Base-by-base conservation (phyloP, 1,140 invertebrate genomes). In the Pygmarrhopalites habei region DNA sequence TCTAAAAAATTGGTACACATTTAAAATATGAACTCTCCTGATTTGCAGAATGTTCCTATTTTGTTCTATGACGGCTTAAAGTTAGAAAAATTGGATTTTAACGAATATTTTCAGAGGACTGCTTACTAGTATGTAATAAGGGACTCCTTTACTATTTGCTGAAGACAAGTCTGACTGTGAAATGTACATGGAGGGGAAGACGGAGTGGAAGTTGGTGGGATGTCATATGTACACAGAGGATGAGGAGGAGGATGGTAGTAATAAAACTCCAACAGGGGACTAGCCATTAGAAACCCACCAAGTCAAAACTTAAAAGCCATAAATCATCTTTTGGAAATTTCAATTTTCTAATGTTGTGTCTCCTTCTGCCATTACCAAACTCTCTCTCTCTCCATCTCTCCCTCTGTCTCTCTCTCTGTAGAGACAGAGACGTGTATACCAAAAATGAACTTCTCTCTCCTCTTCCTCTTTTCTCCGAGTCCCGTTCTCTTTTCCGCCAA, bases 281-380 rank as follows among this genome's bases (percentile, higher is more conserved):
- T 23, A 58, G 35, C 55, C 55, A 58, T 58, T 58, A 58, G 55
- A 58, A 58, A 58, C n/a, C 55, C 55, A 58, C 55, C 55, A 58
- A 58, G 55, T 58, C 55, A 58, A 58, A 58, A 58, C 55, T 58
- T 41, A 58, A 58, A 58, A 58, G 47, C 59, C 59, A 61, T 61
- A 61, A 61, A 61, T 61, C 59, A 61, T 61, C 59, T 61, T 61
- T 53, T 2, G 17, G 21, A 30, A 29, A 52, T 61, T 61, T 47
- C 47, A 44, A 61, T 41, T 58, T 58, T 41, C 55, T 58, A 49
- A 49, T 49, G 14, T 49, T 57, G 28, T 51, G 28, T 32, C 47
- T 19, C 46, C n/a, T 32, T 32, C 14, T 23, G 19, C 21, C 15
- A 23, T 57, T 32, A 21, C 53, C 21, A 41, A 35, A n/a, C 53